Conservation (phyloP, 37 sponge, comb jelly and placozoan genomes). For the Lycopodina hypogea region DNA sequence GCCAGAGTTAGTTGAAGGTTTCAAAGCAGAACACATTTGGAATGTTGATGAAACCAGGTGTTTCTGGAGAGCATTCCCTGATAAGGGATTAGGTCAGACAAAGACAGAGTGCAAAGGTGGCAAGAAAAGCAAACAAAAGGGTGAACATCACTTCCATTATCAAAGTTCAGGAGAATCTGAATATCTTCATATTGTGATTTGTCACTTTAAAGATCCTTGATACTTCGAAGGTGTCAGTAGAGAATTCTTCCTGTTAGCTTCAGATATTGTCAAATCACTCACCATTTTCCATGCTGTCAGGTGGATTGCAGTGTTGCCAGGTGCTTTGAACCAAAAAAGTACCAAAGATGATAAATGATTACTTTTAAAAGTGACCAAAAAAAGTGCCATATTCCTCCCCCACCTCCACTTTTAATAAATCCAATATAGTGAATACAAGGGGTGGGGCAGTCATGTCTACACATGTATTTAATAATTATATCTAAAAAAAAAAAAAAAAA, state of each 20-base stretch:
- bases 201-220: constrained; percentile 67
- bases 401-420: too few species aligned
- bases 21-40: constrained; percentile 29
- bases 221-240: constrained; percentile 61
- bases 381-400: too few species aligned
- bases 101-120: constrained; percentile 67
- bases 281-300: constrained; percentile 34
- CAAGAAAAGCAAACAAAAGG: constrained; percentile 31
- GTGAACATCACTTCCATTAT: background rate
- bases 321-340: too few species aligned
- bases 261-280: constrained; percentile 37
- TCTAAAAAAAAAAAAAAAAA: too few species aligned
- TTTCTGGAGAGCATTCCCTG: constrained; percentile 52
- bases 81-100: constrained; percentile 43
- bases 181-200: constrained; percentile 55
- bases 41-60: constrained; percentile 48
- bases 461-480: too few species aligned
- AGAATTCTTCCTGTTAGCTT: constrained; percentile 44
- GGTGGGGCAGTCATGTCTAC: too few species aligned
- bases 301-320: too few species aligned
- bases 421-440: too few species aligned
- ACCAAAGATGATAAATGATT: too few species aligned
- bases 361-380: too few species aligned
- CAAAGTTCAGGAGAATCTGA: constrained; percentile 32
- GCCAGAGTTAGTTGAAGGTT: constrained; percentile 46